Base-by-base conservation (phyloP, 2,113 vertebrate genomes). In the Notothenia coriiceps region DNA sequence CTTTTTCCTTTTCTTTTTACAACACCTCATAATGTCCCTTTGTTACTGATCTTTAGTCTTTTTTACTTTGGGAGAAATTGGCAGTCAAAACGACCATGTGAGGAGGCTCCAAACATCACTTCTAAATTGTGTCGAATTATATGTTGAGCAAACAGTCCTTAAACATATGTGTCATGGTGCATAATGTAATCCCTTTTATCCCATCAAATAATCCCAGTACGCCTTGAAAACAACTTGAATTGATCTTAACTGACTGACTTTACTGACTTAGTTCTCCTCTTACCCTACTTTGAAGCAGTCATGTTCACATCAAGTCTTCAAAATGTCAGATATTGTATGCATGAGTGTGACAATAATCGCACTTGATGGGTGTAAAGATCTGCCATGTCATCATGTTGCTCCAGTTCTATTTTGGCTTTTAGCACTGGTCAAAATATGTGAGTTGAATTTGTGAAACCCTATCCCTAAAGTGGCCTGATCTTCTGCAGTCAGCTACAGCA, bases 351-450 rank as follows among this genome's bases (percentile, higher is more conserved):
- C 29, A 47, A 54, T 72, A 80, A 70, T 59, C 25, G 9, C 65
- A 59, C 51, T 65, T 7, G 40, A 40, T n/a, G 1, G 2, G 40
- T 61, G 47, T 22, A 66, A 79, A 83, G 70, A 33, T 74, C 49
- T 71, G 44, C 55, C 20, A 46, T 63, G 43, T 80, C 43, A 52
- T 54, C 49, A 22, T 46, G 60, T 22, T 74, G 22, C 75, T 55
- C 18, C 54, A 35, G 13, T 63, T 84, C 76, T 79, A 40, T 78
- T 91, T 77, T 75, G 17, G 50, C 33, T 68, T 15, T 57, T 33
- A 76, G 46, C 33, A 47, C 47, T 52, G 54, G 20, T 71, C 44
- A 72, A 77, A 85, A 62, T 56, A 60, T 65, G 52, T 61, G 29
- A 10, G 25, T 69, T 74, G 47, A 85, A 77, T 70, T 43, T 59